Evolutionary conservation across 1,140 invertebrate genomes (phyloP), one percentile per base, ranked within the genome.

Genomic region (Caerostris darwini): DNA sequence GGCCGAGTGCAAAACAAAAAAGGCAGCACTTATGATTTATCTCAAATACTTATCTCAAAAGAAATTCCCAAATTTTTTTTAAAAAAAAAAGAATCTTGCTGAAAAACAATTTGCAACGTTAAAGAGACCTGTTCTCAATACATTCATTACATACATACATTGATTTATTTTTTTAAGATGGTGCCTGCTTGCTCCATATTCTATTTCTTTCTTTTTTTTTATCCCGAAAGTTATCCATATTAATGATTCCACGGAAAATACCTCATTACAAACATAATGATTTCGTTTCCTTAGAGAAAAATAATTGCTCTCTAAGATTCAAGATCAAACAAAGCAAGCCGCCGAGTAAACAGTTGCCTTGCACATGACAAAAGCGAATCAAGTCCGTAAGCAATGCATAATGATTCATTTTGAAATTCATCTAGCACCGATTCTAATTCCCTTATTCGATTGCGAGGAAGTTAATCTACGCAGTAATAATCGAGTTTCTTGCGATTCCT

Each of bases 321-420:
- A 34, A 87, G 34, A 87, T 71, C 92, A 93, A 93, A 93, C 92
- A 93, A 93, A 93, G 57, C 69, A 57, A 19, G 14, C 83, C 92
- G 92, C 61, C 77, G 61, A 87, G 92, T 83, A 93, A 93, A 93
- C 92, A 93, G 61, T 85, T 85, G 59, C 0, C 82, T 67, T 53
- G 54, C 67, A 56, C 67, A 67, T 59, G 54, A 87, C 92, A 93
- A 93, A 93, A 87, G 82, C 61, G 64, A 86, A 87, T 58, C 85
- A 83, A 85, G 34, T 69, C 57, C 89, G 54, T 93, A 93, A 93
- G 90, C 90, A 92, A 86, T 61, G 82, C 64, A 93, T 87, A 87
- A 93, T 77, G 83, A 86, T 93, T 93, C 77, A 87, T 93, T 93
- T 93, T 93, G 56, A 85, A 93, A 93, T 82, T 93, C 83, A 93